Evolutionary conservation across 35 echinoderm and acorn worm species (phyloP), one percentile per base, ranked within the genome.

Genomic region (Ophioderma brevispina): DNA sequence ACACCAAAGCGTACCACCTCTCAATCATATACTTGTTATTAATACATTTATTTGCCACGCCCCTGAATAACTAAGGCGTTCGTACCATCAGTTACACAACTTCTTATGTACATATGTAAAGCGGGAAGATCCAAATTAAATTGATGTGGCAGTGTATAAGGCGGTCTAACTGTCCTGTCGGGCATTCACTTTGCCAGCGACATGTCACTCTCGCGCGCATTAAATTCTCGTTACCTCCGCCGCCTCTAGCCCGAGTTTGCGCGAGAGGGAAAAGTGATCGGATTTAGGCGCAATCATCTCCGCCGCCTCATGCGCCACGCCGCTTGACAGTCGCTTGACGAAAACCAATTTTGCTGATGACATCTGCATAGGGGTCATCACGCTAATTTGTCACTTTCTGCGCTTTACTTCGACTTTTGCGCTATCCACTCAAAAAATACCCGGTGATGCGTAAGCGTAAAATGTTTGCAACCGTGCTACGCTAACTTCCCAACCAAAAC

Each of bases 311-410:
- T 37, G 31, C 46, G 52, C 49, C 50, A 35, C n/a, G 41, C 39
- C 41, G 37, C 43, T 35, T 59, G 83, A 64, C 83, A 81, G 40
- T 37, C 49, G 32, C 52, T 59, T 85, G 83, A 59, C 83, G 39
- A 85, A 85, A 85, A 85, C 83, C 83, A 85, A 85, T 85, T 85
- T 64, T 37, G 49, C 37, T 85, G 83, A 85, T 85, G 83, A 63
- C 50, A 70, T 70, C 43, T 31, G 32, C 17, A 63, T 43, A 59
- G 52, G 55, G 83, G 56, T 70, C 83, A 85, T 85, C 83, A 85
- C 52, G 83, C 83, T 85, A 70, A 85, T 85, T 85, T 85, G 35
- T 64, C 83, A 85, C 31, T 64, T 59, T 36, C 50, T 85, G 46
- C 21, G 83, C 83, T 38, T 85, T 49, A 70, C 32, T 85, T 85